Percentiles rank a stretch among this genome's conserved stretches.
Conservation (phyloP, 1,140 invertebrate genomes). For the Theocolax elegans region DNA sequence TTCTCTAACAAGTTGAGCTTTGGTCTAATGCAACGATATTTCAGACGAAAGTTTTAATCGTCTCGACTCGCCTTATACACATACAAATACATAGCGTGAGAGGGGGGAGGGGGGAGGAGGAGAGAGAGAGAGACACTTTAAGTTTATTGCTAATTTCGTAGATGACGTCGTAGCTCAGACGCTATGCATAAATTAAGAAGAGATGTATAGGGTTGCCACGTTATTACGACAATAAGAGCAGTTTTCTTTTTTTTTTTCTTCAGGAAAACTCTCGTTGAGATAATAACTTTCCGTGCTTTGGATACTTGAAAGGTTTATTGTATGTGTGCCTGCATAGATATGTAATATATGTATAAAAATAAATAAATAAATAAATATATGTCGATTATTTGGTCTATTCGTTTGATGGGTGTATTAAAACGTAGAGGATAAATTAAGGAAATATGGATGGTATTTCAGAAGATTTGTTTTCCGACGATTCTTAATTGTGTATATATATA, state of each 20-base stretch:
- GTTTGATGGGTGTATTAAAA: no score
- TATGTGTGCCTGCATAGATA: background rate
- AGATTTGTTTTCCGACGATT: no score
- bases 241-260: slow-evolving; percentile 27
- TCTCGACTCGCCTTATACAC: slow-evolving; percentile 23
- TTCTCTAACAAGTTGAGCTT: no score
- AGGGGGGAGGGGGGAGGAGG: slow-evolving; percentile 7
- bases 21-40: no score
- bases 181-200: slow-evolving; percentile 41
- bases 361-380: no score
- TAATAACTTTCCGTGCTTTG: slow-evolving; percentile 40
- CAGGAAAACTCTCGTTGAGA: slow-evolving; percentile 22
- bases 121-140: slow-evolving; percentile 17
- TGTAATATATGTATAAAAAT: no score
- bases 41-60: slow-evolving; percentile 38
- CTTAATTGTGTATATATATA: no score
- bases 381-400: no score
- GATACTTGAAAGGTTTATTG: slow-evolving; percentile 10
- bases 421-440: no score
- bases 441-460: no score
- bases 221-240: slow-evolving; percentile 41
- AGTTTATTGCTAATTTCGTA: slow-evolving; percentile 42
- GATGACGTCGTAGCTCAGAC: slow-evolving; percentile 35
- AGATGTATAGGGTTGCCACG: background rate
- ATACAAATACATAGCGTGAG: background rate